Evolutionary conservation across 1,140 invertebrate genomes (phyloP), one percentile per base, ranked within the genome.

Genomic region (Leptonema lineaticorne): DNA sequence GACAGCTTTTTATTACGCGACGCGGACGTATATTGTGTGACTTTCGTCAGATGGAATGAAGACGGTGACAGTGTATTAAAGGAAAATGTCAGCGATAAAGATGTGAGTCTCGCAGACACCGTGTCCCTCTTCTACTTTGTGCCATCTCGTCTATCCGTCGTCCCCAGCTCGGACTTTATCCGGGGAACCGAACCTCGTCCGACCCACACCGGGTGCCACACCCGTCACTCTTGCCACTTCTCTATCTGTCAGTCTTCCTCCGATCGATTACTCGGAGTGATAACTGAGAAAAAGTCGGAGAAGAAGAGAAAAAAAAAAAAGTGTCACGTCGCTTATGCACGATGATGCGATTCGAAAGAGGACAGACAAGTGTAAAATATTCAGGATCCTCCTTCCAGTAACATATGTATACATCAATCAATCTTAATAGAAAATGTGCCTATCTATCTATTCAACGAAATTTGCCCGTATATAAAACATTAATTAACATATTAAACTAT

Each of bases 1-100:
- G 68, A 72, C 68, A 72, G 68, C 63, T 69, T 69, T 69, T 69
- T 72, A 69, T 72, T 69, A 72, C 70, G 50, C 46, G 46, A 27
- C 46, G 57, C 67, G 67, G 70, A 69, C 70, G 64, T 67, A 72
- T 69, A 69, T 69, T 72, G 67, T 72, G 70, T 69, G 70, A 72
- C 70, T 72, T 72, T 72, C 70, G 70, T 72, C 70, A 72, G 67
- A 50, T 22, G 62, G 67, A 71, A 69, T 69, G 66, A 69, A 68
- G 70, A 71, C 63, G 70, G 70, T 71, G 70, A 71, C 70, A 71
- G 70, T 71, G 70, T 71, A 71, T 71, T 71, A 71, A 71, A 71
- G 68, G 70, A 66, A 71, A 66, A 71, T 59, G 70, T 68, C 70
- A 66, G 67, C 67, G 63, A 65, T 71, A 71, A 60, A 64, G 62